phyloP scores from a whole-genome alignment of 2,113 vertebrate genomes.

The Dipodomys merriami region DNA sequence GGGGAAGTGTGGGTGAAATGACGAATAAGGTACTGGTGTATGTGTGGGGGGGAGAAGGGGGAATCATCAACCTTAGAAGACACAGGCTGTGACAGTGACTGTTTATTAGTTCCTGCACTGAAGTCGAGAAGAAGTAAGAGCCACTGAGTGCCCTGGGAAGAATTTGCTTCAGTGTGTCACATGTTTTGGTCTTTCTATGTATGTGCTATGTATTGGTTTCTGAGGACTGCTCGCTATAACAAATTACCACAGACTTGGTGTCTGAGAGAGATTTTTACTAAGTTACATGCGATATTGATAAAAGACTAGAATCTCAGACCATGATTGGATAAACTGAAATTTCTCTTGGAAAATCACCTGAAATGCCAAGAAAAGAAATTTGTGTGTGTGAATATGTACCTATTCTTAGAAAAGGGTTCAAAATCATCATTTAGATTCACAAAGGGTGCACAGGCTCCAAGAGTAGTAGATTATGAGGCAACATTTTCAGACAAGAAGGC shows the following conservation, averaged over 20 bases:
- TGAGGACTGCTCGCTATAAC: not conserved
- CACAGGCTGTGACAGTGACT: not conserved
- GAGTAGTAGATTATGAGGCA: not conserved
- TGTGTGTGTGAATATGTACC: not conserved
- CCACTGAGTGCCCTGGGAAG: not conserved
- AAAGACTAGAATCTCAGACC: not conserved
- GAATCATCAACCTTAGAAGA: not conserved
- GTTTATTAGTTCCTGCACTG: not conserved
- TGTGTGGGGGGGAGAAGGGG: too few species aligned
- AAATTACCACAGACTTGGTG: not conserved
- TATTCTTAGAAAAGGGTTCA: not conserved
- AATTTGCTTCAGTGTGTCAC: not conserved
- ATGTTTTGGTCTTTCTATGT: not conserved
- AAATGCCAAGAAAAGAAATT: not conserved
- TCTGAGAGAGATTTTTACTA: not conserved
- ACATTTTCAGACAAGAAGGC: slow-evolving; percentile 8
- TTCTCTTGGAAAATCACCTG: not conserved
- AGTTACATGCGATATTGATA: not conserved
- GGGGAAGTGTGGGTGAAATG: not conserved
- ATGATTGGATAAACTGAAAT: not conserved
- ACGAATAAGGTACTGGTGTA: not conserved
- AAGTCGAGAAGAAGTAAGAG: not conserved
- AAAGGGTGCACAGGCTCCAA: not conserved
- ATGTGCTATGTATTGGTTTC: not conserved
- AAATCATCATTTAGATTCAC: not conserved